Evolutionary conservation across 2,113 vertebrate genomes (phyloP).

Genomic region (Gambusia holbrooki): DNA sequence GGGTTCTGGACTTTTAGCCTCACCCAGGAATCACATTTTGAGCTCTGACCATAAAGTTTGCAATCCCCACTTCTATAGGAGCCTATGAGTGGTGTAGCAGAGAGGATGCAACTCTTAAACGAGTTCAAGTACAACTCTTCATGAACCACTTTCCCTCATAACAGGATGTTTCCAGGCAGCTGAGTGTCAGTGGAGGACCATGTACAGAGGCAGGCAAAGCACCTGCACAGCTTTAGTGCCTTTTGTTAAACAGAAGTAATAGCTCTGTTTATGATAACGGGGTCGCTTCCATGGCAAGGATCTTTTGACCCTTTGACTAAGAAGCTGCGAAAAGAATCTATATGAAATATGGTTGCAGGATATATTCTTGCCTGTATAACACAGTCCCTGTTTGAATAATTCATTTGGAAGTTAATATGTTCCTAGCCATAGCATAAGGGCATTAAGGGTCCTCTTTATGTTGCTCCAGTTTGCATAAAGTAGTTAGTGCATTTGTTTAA

Average conservation of each 20-base stretch:
- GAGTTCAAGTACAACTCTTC: slow-evolving; percentile 56
- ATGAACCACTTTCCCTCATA: slow-evolving; percentile 30
- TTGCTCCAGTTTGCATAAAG: slow-evolving; percentile 12
- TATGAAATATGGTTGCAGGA: not conserved
- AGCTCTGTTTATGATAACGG: slow-evolving; percentile 7
- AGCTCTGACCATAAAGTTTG: not conserved
- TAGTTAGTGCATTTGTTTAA: not conserved
- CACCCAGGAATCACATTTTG: not conserved
- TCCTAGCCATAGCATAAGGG: not conserved
- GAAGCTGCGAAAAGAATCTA: slow-evolving; percentile 14
- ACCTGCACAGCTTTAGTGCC: slow-evolving; percentile 26
- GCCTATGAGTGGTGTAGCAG: slow-evolving; percentile 19
- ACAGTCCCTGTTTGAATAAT: not conserved
- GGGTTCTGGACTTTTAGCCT: not conserved
- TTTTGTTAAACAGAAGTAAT: slow-evolving; percentile 34
- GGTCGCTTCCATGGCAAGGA: slow-evolving; percentile 7
- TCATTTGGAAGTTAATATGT: slow-evolving; percentile 36
- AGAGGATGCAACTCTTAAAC: slow-evolving; percentile 48
- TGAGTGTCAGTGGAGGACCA: slow-evolving; percentile 49
- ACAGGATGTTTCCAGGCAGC: slow-evolving; percentile 41
- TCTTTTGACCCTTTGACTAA: slow-evolving; percentile 19
- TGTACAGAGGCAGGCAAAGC: slow-evolving; percentile 37
- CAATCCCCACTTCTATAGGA: slow-evolving; percentile 23
- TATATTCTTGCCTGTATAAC: not conserved
- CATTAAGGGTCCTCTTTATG: not conserved